Base-by-base conservation (phyloP, 1,140 invertebrate species). In the Drosophila chauvacae region DNA sequence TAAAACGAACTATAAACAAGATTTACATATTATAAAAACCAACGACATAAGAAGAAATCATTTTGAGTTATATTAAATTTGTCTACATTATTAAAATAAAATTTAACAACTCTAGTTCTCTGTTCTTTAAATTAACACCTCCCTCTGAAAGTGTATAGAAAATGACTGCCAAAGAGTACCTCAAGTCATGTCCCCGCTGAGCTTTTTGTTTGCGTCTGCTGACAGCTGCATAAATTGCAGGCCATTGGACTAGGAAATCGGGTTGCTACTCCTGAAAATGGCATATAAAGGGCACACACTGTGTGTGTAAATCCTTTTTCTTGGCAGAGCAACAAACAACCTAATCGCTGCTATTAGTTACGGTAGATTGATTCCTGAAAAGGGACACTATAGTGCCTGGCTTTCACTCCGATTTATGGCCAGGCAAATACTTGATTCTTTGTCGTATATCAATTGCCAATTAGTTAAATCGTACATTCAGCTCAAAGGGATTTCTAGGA, bases 161-260 rank as follows among this genome's bases (percentile, higher is more conserved):
- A 23, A 47, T 14, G 7, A n/a, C 23, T 47, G 18, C 7, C 23
- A 45, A 30, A 26, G 14, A 42, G 18, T 33, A 23, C 10, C 30
- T 47, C 56, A 58, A 71, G 42, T 30, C 44, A 61, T 48, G 23
- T 56, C 45, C 59, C 66, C 37, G 64, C 57, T 62, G 66, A 4
- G 41, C 57, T 44, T 55, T 55, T 51, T 55, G 57, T 63, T 69
- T 59, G 53, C 28, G 44, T 56, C 41, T 63, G 75, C 51, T 81
- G 79, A 71, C 74, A 75, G 64, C 70, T 88, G 60, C 80, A 88
- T 87, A 83, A 88, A 88, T 88, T 83, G 50, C 70, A 42, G 7
- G 42, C 61, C 50, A 61, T 65, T 47, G 60, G 18, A n/a, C 63
- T 37, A 37, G 68, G 64, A 69, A 26, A 39, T 28, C 16, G 59